These are phyloP conservation scores for Aegotheles bennettii DNA, from an alignment of 2,113 vertebrate genomes.

Conservation along the genomic window DNA sequence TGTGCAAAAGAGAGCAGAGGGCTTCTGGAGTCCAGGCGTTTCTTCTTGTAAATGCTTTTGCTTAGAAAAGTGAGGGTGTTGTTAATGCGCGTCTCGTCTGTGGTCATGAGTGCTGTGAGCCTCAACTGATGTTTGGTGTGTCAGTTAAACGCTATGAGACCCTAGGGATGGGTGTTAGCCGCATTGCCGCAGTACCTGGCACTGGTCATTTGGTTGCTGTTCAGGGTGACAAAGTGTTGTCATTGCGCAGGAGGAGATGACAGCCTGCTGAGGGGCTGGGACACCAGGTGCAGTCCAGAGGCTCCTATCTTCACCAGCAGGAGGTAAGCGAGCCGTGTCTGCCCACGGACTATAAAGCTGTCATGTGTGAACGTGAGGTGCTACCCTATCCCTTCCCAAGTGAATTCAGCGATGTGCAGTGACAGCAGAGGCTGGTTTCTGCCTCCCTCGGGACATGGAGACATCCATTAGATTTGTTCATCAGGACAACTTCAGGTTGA, in stretches of 20 bases:
- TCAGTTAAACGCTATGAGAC: background rate
- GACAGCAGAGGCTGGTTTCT: background rate
- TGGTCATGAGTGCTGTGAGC: background rate
- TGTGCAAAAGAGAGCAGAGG: background rate
- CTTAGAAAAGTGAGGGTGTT: background rate
- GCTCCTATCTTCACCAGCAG: constrained; percentile 80
- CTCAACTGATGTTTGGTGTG: background rate
- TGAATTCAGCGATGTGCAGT: background rate
- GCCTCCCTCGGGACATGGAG: background rate
- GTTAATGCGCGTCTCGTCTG: background rate
- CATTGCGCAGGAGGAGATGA: constrained; percentile 88
- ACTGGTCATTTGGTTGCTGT: background rate
- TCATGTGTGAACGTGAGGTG: accelerated
- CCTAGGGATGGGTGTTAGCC: background rate
- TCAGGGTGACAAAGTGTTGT: background rate
- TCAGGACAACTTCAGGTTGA: background rate
- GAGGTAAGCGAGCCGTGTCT: constrained; percentile 58
- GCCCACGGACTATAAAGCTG: background rate
- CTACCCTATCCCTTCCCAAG: background rate
- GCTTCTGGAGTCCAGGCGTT: background rate
- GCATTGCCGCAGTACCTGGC: background rate
- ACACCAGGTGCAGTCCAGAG: constrained; percentile 73
- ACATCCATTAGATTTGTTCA: accelerated
- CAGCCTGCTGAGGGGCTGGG: constrained; percentile 90
- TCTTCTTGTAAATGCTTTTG: background rate